Percentiles rank a stretch among this genome's conserved stretches.
phyloP scores from a whole-genome alignment of 23 tunicate genomes.

The Halocynthia roretzi region DNA sequence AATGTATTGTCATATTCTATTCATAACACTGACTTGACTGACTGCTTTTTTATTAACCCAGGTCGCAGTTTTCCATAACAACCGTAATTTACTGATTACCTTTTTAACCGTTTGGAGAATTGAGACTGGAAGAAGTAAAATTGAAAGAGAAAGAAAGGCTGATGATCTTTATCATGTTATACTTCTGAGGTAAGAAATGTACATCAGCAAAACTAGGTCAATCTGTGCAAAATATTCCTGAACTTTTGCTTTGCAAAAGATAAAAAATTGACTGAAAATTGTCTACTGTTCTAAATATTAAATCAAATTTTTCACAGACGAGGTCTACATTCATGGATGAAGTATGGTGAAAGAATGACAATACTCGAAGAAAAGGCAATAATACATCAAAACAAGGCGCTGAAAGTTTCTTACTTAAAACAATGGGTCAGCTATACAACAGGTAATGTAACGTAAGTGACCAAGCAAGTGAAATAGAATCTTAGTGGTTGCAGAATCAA shows the following conservation, averaged over 20 bases:
- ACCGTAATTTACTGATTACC: constrained; percentile 6
- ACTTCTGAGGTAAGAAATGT: neutral
- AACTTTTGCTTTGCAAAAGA: no score
- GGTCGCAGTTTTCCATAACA: constrained; percentile 32
- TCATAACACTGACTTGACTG: no score
- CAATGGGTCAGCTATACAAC: constrained; percentile 43
- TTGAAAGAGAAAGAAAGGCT: constrained; percentile 21
- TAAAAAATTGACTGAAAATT: no score
- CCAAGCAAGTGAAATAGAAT: no score
- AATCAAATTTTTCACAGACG: constrained; percentile 2
- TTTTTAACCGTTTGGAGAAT: constrained; percentile 27
- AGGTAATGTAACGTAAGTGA: neutral
- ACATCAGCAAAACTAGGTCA: neutral
- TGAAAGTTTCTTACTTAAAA: constrained; percentile 7
- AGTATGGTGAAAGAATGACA: constrained; percentile 63
- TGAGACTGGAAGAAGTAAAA: constrained; percentile 1
- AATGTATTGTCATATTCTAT: no score
- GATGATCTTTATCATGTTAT: constrained; percentile 7
- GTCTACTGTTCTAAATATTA: neutral
- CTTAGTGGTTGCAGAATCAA: no score
- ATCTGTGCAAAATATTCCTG: neutral
- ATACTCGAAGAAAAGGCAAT: constrained; percentile 59
- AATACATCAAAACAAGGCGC: constrained; percentile 13
- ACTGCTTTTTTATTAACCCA: neutral
- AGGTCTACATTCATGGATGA: constrained; percentile 36